Conservation (phyloP, 37 sponge, comb jelly and placozoan species). For the Beroe ovata region DNA sequence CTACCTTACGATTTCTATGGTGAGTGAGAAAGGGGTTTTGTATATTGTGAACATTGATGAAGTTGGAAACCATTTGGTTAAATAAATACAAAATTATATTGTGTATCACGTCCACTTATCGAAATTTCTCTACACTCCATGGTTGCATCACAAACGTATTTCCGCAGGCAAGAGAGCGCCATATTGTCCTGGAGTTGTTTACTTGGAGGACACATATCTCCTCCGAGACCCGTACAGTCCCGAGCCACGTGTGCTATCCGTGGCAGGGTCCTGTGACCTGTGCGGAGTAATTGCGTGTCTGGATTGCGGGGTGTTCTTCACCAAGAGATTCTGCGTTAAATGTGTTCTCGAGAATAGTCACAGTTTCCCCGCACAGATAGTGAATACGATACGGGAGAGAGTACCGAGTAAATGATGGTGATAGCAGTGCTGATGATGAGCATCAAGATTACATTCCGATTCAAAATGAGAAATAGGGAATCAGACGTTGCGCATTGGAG, state of each 20-base stretch:
- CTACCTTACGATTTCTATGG: slow-evolving; percentile 65
- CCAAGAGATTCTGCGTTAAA: background rate
- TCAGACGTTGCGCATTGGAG: too few relatives aligned
- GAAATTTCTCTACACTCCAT: too few relatives aligned
- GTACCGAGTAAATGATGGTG: too few relatives aligned
- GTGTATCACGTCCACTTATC: too few relatives aligned
- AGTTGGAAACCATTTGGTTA: too few relatives aligned
- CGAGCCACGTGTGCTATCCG: background rate
- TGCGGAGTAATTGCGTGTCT: background rate
- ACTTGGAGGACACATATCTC: slow-evolving; percentile 35
- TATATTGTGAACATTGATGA: too few relatives aligned
- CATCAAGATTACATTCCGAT: too few relatives aligned
- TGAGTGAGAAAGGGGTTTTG: background rate
- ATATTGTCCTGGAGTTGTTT: slow-evolving; percentile 59
- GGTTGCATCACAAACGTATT: too few relatives aligned
- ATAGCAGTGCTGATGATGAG: too few relatives aligned
- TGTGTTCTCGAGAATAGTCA: slow-evolving; percentile 8
- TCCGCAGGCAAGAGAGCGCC: slow-evolving; percentile 26
- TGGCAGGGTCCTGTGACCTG: slow-evolving; percentile 47
- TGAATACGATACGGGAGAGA: background rate
- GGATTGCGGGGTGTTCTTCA: slow-evolving; percentile 27
- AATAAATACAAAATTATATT: too few relatives aligned
- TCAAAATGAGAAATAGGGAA: too few relatives aligned
- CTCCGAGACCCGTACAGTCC: slow-evolving; percentile 50
- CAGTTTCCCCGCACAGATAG: slow-evolving; percentile 7